phyloP scores from a whole-genome alignment of 2,888 invertebrate genomes.

The Tinea pellionella region DNA sequence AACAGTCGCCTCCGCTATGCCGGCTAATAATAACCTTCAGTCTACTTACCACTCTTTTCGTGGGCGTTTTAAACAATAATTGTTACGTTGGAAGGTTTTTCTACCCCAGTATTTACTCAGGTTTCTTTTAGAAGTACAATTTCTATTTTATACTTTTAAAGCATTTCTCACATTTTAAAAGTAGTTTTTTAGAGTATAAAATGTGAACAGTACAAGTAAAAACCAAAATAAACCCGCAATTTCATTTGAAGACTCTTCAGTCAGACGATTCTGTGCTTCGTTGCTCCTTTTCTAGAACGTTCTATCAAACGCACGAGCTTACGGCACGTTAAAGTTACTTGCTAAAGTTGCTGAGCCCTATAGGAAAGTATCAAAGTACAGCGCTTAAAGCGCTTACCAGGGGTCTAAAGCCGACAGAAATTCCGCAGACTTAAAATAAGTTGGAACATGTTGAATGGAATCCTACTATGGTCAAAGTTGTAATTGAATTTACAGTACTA shows the following conservation, averaged over 20 bases:
- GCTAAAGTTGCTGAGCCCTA: background rate
- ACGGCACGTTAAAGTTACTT: conserved; percentile 1
- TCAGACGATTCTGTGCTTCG: background rate
- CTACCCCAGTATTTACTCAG: background rate
- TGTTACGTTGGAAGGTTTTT: too few species aligned
- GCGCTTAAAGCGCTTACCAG: background rate
- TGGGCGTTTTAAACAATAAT: too few species aligned
- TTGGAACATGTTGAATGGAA: background rate
- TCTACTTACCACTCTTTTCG: too few species aligned
- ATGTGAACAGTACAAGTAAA: background rate
- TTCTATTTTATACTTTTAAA: too few species aligned
- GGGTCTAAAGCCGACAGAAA: background rate
- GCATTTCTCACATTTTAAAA: background rate
- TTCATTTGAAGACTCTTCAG: background rate
- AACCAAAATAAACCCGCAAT: background rate
- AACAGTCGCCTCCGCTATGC: too few species aligned
- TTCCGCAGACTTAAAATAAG: background rate
- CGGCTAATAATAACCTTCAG: too few species aligned
- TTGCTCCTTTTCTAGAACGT: background rate
- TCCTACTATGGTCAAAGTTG: background rate
- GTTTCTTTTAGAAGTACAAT: background rate
- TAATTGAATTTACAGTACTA: background rate
- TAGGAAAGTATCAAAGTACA: conserved; percentile 3
- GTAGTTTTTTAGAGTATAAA: background rate
- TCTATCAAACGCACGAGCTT: background rate